Percentiles rank a stretch among this genome's conserved stretches.
Conservation (phyloP, 2,113 vertebrate species). For the Corythornis vintsioides region DNA sequence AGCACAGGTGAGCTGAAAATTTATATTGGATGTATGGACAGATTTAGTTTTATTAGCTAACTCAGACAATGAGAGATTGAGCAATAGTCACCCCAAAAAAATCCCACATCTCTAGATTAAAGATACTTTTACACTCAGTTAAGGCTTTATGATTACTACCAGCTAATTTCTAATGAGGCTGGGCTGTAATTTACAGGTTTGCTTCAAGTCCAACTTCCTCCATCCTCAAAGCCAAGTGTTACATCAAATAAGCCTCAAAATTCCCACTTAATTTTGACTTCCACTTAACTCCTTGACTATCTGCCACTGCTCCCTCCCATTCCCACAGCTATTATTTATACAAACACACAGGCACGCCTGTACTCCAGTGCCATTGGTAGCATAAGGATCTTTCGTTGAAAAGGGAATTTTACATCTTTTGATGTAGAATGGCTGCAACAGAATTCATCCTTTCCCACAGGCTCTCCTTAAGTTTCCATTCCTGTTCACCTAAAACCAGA, state of each 20-base stretch:
- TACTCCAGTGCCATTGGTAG: neutral
- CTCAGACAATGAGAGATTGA: constrained; percentile 1
- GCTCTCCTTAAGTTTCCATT: neutral
- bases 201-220: constrained; percentile 63
- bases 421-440: neutral
- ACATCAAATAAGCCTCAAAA: constrained; percentile 66
- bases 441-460: neutral
- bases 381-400: neutral
- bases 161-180: constrained; percentile 60
- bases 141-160: constrained; percentile 33
- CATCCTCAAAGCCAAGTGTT: constrained; percentile 50
- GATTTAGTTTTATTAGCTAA: constrained; percentile 1
- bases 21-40: neutral
- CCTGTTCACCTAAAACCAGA: neutral
- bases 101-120: constrained; percentile 48
- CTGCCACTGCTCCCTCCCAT: constrained; percentile 10
- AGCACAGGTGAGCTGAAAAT: constrained; percentile 11
- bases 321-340: constrained; percentile 58
- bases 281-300: constrained; percentile 62
- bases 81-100: constrained; percentile 10
- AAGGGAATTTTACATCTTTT: neutral
- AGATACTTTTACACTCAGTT: constrained; percentile 31
- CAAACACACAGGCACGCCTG: constrained; percentile 5
- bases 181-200: constrained; percentile 62
- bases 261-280: constrained; percentile 66